Conservation (phyloP, 2,113 vertebrate genomes). For the Prinia subflava region DNA sequence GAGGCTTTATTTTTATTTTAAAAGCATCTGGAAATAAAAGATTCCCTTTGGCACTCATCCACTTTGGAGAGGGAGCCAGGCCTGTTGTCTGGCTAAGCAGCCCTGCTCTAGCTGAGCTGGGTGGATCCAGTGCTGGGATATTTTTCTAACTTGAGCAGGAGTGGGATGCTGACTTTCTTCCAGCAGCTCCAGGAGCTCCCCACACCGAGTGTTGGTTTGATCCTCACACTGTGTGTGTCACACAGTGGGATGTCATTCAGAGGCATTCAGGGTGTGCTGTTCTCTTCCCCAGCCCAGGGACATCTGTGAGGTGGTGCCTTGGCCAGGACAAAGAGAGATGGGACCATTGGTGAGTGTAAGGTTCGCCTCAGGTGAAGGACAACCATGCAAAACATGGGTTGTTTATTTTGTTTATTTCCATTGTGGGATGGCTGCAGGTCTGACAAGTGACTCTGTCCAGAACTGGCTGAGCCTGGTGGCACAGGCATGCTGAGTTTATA, state of each 20-base stretch:
- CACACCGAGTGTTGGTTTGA: background rate
- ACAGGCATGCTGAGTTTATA: background rate
- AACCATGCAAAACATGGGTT: background rate
- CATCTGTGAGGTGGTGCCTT: background rate
- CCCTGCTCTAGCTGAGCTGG: conserved; percentile 16
- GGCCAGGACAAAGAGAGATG: background rate
- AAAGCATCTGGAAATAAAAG: conserved; percentile 78
- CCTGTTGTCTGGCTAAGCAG: conserved; percentile 59
- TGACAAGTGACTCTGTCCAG: background rate
- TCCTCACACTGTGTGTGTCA: background rate
- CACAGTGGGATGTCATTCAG: fast-evolving
- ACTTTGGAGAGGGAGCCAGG: conserved; percentile 58
- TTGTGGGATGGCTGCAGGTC: background rate
- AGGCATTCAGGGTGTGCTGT: background rate
- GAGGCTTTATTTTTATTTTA: conserved; percentile 71
- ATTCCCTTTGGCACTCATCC: conserved; percentile 50
- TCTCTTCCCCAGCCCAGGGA: background rate
- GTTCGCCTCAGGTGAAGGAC: background rate
- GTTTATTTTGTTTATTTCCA: background rate
- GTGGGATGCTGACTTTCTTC: background rate
- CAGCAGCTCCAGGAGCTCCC: background rate
- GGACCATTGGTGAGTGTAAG: fast-evolving
- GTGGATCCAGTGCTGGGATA: background rate
- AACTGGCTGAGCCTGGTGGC: background rate
- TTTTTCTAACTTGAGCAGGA: background rate